Base-by-base conservation (phyloP, 2,888 invertebrate species). In the Euproctis similis region DNA sequence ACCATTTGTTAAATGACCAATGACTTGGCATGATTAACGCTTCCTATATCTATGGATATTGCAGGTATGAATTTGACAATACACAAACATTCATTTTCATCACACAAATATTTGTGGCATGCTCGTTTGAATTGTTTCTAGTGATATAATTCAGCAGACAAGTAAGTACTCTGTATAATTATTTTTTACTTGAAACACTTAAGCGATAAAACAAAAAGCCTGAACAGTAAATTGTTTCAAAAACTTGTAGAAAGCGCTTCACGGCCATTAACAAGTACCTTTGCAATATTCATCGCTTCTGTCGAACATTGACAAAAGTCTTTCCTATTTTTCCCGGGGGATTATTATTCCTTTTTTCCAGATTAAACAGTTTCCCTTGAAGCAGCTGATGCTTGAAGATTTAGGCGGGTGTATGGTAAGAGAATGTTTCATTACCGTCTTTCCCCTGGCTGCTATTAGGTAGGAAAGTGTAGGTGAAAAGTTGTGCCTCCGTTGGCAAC, bases 341-440 rank as follows among this genome's bases (percentile, higher is more conserved):
- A 29, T 12, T 20, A n/a, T n/a, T n/a, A 25, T 25, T 25, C 5
- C 11, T 11, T 22, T 26, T 25, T 25, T 25, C 18, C 8, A n/a
- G 9, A 16, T 16, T 26, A 12, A 22, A 12, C 8, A n/a, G 21
- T 12, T 17, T 26, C 23, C 8, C 14, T 31, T 8, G 8, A 10
- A 12, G 12, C 28, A 16, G 9, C 18, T 34, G 30, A 39, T 36
- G 24, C 14, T 12, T 23, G 20, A 21, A 22, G 26, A 26, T 30
- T 30, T 30, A 19, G 7, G 8, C 20, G 16, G 16, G 10, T 24
- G 26, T 13, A 29, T 33, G 33, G 28, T 25, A 29, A 19, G 33
- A 34, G 5, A 36, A 40, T 39, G 45, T 46, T 44, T 37, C 45
- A 48, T 44, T 40, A 37, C 6, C 30, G 33, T 14, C 20, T 33